Evolutionary conservation across 2,888 invertebrate genomes (phyloP), one percentile per base, ranked within the genome.

Genomic region (Drosophila sordidapex): DNA sequence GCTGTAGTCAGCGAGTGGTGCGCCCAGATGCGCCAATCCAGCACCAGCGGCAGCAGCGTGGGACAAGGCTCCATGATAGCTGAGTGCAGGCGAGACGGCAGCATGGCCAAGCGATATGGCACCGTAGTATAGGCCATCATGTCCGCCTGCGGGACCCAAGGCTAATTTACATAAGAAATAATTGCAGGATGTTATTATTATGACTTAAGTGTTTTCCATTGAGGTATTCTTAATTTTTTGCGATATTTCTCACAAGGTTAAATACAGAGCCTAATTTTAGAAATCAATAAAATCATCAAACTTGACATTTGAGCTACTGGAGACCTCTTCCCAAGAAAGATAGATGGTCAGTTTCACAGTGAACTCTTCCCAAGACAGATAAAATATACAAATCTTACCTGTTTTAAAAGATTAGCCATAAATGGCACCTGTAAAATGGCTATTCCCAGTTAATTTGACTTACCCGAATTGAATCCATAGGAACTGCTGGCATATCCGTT

Each of bases 41-140:
- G 75, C 79, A 25, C 25, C 18, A 38, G 3, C 18, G 7, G 7
- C 31, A 21, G 77, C 77, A n/a, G 81, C 82, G 59, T 91, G 87
- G 4, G 90, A 79, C 25, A 91, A 60, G 1, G 87, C 82, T 7
- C 90, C 91, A 33, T 90, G 90, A 52, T 91, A 87, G 40, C 76
- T 88, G 1, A 92, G 85, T 11, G 89, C 90, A 5, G 92, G 91
- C 0, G 91, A 90, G 10, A 85, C 78, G 1, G 79, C 86, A 3
- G 31, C 70, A 36, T 91, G 89, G 15, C 90, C 90, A 43, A 92
- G 81, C 4, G 91, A 85, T 48, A 91, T 89, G 21, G 92, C 90
- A 27, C 92, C 92, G 49, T 90, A 91, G 66, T 89, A 90, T 29
- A 79, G 65, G 46, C 74, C 88, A 56, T 59, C 71, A 48, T 70